These are phyloP conservation scores for Lampropteryx suffumata DNA, from an alignment of 2,888 invertebrate species.

Conservation along the genomic window DNA sequence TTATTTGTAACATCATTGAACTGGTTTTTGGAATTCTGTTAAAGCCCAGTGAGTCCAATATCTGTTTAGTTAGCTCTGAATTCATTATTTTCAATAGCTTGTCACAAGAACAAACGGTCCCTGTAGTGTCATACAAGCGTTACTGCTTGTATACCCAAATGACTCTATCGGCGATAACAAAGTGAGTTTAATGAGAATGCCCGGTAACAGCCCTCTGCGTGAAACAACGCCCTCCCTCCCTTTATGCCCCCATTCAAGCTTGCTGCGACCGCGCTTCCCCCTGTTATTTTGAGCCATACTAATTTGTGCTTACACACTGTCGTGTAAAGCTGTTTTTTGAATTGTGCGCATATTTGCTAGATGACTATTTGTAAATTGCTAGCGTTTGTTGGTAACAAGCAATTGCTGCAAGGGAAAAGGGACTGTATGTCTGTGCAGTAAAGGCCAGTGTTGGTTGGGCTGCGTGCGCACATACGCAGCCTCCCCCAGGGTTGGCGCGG, in stretches of 20 bases:
- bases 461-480: conserved; percentile 71
- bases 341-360: conserved; percentile 35
- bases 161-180: conserved; percentile 49
- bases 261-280: conserved; percentile 56
- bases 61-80: not conserved
- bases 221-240: conserved; percentile 67
- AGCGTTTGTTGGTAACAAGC: conserved; percentile 49
- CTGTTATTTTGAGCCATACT: conserved; percentile 35
- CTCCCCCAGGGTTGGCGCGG: conserved; percentile 77
- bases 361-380: conserved; percentile 46
- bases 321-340: conserved; percentile 41
- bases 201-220: conserved; percentile 58
- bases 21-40: no score
- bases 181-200: conserved; percentile 62
- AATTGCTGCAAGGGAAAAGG: conserved; percentile 39
- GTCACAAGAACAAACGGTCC: conserved; percentile 29
- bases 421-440: conserved; percentile 42
- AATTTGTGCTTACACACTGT: conserved; percentile 41
- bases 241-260: conserved; percentile 58
- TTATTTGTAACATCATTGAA: no score
- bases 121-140: conserved; percentile 21
- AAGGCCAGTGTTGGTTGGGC: conserved; percentile 42
- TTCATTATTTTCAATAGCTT: conserved; percentile 18
- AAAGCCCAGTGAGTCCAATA: not conserved
- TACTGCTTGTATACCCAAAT: no score